A percentile compares a stretch with the other conserved stretches of the same genome.
phyloP scores from a whole-genome alignment of 2,888 invertebrate genomes.

The Apotomis turbidana region DNA sequence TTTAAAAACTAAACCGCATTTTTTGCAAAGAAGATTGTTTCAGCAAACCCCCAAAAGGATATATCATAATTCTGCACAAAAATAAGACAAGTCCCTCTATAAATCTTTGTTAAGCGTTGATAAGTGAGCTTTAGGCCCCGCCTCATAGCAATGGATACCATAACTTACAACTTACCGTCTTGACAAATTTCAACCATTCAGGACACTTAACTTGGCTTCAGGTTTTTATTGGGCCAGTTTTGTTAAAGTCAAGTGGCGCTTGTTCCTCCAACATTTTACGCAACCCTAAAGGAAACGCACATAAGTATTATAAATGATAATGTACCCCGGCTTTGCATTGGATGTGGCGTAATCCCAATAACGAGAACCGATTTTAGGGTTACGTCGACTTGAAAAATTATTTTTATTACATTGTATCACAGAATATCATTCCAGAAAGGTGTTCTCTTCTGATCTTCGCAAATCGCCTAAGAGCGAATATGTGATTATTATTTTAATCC shows the following conservation, averaged over 20 bases:
- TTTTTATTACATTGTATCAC: no score
- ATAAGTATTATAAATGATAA: no score
- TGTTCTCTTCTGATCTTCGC: no score
- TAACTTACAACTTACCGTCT: constrained; percentile 65
- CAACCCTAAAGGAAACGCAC: no score
- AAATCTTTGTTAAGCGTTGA: constrained; percentile 68
- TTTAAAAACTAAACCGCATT: constrained; percentile 33
- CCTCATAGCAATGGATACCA: constrained; percentile 59
- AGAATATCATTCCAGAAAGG: no score
- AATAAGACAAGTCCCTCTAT: constrained; percentile 56
- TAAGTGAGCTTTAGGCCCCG: constrained; percentile 60
- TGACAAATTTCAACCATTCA: constrained; percentile 64
- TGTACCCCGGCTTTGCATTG: no score
- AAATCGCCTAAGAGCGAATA: no score
- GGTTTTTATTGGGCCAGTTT: constrained; percentile 44
- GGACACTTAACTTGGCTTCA: constrained; percentile 51
- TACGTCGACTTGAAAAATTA: no score
- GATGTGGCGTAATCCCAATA: no score
- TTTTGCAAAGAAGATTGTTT: constrained; percentile 42
- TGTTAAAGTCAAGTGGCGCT: constrained; percentile 36
- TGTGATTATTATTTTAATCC: no score
- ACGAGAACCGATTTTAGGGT: no score
- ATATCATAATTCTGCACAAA: constrained; percentile 52
- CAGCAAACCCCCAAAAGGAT: constrained; percentile 44
- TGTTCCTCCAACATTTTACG: not conserved